Evolutionary conservation across 2,888 invertebrate species (phyloP), one percentile per base, ranked within the genome.

Genomic region (Cacoxenus indagator): DNA sequence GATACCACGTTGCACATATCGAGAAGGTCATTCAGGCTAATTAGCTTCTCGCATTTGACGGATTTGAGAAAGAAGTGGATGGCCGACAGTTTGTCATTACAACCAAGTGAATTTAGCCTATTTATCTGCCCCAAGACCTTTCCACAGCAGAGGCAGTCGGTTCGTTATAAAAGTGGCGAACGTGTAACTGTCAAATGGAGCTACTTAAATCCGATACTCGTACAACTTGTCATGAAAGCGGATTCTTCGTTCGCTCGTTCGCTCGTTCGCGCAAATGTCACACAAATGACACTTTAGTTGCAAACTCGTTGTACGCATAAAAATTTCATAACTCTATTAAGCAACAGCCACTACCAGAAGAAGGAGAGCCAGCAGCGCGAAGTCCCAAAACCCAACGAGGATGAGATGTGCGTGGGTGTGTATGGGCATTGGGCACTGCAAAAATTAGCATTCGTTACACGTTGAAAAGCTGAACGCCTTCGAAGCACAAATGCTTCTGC

Each of bases 261-360:
- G 3, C 11, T 11, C 45, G 45, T n/a, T 22, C 51, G 17, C 76
- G 74, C 75, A 80, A 76, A 77, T 77, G 82, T 84, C 84, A 78
- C 79, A 76, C 71, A 79, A 82, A 82, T 79, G 84, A 84, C 82
- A 83, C 76, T 82, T 77, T 73, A 77, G 72, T 78, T 82, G 81
- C 82, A 74, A 70, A 68, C 73, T 62, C 68, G 24, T 51, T 29
- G 82, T 76, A 84, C 79, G 80, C 81, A 73, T 70, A 76, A 73
- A 77, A 76, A 84, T 84, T 84, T 79, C 79, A 84, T 79, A 84
- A 82, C 81, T 81, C 72, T 73, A 76, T 76, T 79, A 78, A 75
- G 70, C 31, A 31, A 31, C 31, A 31, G 51, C 2, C 19, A 51
- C 14, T 2, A 2, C n/a, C 45, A 22, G 1, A 59, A 19, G 31